Percentiles rank a stretch among this genome's conserved stretches.
phyloP scores from a whole-genome alignment of 2,797 vertebrate genomes.

The Cryptoprocta ferox region DNA sequence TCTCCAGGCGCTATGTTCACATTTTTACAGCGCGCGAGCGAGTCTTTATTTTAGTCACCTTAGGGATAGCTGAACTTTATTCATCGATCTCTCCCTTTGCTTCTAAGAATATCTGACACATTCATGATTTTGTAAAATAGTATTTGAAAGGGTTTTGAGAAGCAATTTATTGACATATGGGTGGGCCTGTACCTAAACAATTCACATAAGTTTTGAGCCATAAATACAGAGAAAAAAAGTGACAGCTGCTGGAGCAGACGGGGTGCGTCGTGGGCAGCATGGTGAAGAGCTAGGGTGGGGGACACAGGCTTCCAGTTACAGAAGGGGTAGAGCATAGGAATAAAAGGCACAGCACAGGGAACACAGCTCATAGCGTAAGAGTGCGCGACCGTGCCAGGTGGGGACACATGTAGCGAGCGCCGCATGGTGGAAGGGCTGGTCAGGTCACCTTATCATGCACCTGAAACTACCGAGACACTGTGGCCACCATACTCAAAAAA shows the following conservation, averaged over 20 bases:
- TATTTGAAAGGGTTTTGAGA: background rate
- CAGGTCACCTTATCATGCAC: too few relatives aligned
- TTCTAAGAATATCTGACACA: conserved; percentile 17
- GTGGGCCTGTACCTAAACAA: background rate
- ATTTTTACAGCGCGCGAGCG: background rate
- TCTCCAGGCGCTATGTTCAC: background rate
- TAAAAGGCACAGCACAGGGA: background rate
- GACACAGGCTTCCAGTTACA: background rate
- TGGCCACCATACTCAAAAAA: background rate
- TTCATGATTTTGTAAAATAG: conserved; percentile 22
- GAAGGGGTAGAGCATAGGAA: background rate
- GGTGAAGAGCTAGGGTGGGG: background rate
- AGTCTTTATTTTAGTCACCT: background rate
- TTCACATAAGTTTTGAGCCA: background rate
- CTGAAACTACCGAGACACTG: background rate
- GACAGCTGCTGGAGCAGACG: background rate
- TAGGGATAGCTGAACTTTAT: background rate
- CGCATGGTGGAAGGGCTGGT: too few relatives aligned
- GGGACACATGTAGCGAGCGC: background rate
- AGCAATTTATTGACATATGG: background rate
- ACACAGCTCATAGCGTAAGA: background rate
- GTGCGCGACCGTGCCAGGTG: background rate
- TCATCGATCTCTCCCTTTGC: background rate
- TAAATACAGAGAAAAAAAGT: background rate
- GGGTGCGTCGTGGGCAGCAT: background rate